Evolutionary conservation across 2,797 vertebrate genomes (phyloP).

Genomic region (Eospalax fontanierii): DNA sequence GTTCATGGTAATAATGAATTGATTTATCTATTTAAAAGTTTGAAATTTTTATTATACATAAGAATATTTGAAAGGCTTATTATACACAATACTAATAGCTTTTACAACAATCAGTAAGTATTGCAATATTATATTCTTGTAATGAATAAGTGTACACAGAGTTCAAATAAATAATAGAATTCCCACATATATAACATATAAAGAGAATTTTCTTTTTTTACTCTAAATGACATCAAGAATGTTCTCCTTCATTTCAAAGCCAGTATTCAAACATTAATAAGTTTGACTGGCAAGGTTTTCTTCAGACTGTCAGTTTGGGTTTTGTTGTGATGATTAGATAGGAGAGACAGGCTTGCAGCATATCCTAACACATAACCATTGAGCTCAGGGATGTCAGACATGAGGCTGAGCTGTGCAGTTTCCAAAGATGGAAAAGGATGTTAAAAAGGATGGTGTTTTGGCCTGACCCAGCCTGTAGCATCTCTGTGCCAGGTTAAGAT

Average conservation of each 20-base stretch:
- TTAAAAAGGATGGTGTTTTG: neutral
- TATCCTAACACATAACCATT: neutral
- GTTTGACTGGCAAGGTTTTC: neutral
- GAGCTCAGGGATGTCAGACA: neutral
- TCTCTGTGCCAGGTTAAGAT: neutral
- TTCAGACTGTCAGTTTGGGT: neutral
- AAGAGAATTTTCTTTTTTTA: neutral
- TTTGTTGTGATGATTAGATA: neutral
- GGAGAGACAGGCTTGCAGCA: neutral
- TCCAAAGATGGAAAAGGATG: neutral
- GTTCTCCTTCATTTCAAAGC: conserved; percentile 23
- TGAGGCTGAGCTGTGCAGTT: neutral
- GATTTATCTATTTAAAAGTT: conserved; percentile 52
- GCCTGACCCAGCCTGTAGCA: neutral
- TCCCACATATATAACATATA: conserved; percentile 40
- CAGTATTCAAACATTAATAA: conserved; percentile 11
- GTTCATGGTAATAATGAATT: neutral
- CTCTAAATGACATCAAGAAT: conserved; percentile 5
- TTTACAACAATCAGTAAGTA: conserved; percentile 40
- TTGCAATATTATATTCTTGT: neutral
- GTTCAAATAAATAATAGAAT: conserved; percentile 66
- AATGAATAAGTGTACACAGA: neutral
- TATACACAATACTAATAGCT: neutral
- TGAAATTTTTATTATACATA: neutral
- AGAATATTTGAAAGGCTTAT: conserved; percentile 19